Percentiles rank a stretch among this genome's conserved stretches.
Evolutionary conservation across 2,797 vertebrate species (phyloP).

Genomic region (Phalanger gymnotis): DNA sequence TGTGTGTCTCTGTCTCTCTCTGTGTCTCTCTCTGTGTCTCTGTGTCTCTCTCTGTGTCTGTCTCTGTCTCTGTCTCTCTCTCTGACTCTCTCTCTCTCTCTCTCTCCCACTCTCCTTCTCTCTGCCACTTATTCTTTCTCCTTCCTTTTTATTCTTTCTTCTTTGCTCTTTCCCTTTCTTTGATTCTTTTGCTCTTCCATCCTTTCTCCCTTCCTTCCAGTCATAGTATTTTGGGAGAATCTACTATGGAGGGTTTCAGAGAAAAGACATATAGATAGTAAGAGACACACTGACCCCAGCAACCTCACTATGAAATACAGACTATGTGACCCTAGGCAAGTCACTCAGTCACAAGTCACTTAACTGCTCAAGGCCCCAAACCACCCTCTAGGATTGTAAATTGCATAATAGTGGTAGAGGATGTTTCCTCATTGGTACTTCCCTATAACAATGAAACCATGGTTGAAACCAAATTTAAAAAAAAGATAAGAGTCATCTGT

Average conservation of each 20-base stretch:
- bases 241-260: background rate
- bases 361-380: background rate
- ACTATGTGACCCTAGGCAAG: background rate
- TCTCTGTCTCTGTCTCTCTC: too few relatives aligned
- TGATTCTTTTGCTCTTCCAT: too few relatives aligned
- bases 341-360: background rate
- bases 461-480: too few relatives aligned
- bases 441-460: background rate
- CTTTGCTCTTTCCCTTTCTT: too few relatives aligned
- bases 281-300: too few relatives aligned
- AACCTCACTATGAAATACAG: background rate
- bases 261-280: background rate
- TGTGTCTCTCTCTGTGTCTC: too few relatives aligned
- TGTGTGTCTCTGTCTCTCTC: too few relatives aligned
- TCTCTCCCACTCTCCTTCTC: too few relatives aligned
- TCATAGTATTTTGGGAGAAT: background rate
- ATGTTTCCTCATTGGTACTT: background rate
- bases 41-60: too few relatives aligned
- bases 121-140: too few relatives aligned
- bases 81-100: too few relatives aligned
- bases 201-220: background rate
- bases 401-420: background rate
- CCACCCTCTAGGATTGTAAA: background rate
- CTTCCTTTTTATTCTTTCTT: background rate
- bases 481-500: too few relatives aligned